Evolutionary conservation across 2,797 vertebrate genomes (phyloP).

Genomic region (Epinephelus coioides): DNA sequence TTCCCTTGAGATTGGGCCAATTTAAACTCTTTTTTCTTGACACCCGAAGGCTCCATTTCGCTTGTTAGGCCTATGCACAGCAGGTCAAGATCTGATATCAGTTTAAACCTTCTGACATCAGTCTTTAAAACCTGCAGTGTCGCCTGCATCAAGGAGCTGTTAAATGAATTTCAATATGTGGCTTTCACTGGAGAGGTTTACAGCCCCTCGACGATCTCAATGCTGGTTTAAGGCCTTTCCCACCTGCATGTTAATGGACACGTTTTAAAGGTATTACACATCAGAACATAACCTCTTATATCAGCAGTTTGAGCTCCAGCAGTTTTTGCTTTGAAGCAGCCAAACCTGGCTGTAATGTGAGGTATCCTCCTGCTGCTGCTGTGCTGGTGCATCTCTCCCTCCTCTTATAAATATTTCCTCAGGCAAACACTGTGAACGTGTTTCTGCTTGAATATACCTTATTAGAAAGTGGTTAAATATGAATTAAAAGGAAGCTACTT

Average conservation of each 20-base stretch:
- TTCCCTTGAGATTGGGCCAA: no score
- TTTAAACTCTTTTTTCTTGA: no score
- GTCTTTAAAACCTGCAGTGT: constrained; percentile 30
- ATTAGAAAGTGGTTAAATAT: constrained; percentile 51
- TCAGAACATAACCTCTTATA: constrained; percentile 23
- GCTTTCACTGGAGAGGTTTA: constrained; percentile 42
- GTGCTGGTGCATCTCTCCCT: constrained; percentile 24
- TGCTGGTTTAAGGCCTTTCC: neutral
- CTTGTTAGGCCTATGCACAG: no score
- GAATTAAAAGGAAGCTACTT: constrained; percentile 46
- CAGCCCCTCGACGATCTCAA: constrained; percentile 29
- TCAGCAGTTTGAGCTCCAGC: neutral
- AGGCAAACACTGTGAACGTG: constrained; percentile 27
- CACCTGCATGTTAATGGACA: constrained; percentile 9
- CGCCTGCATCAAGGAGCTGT: constrained; percentile 32
- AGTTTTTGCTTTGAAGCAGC: constrained; percentile 37
- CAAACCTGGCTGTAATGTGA: constrained; percentile 2
- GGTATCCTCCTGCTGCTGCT: no score
- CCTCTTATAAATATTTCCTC: constrained; percentile 36
- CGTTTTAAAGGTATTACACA: constrained; percentile 32
- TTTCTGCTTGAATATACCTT: constrained; percentile 27
- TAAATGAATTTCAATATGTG: neutral
- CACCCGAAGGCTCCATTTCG: no score
- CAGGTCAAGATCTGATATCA: neutral
- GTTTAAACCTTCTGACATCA: constrained; percentile 13